Percentiles rank a stretch among this genome's conserved stretches.
Conservation (phyloP, 2,888 invertebrate species). For the Nemoura dubitans region DNA sequence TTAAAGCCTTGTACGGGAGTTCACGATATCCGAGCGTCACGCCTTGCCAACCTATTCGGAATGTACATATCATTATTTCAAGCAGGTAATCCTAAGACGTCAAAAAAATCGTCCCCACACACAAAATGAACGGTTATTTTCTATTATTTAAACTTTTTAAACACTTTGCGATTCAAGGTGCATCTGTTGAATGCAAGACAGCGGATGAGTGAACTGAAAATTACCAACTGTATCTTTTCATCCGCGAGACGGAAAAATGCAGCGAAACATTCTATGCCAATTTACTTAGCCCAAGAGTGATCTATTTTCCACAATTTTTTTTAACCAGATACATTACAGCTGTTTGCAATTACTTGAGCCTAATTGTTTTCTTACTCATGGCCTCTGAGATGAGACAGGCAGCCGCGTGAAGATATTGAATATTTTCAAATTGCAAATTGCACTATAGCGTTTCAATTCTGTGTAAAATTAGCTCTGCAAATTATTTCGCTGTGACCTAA, state of each 20-base stretch:
- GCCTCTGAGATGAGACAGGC: too few relatives aligned
- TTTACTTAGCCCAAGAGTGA: too few relatives aligned
- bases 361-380: neutral
- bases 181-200: neutral
- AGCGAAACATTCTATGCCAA: too few relatives aligned
- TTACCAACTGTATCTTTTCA: too few relatives aligned
- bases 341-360: neutral
- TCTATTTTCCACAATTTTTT: neutral
- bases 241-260: too few relatives aligned
- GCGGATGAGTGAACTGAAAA: too few relatives aligned
- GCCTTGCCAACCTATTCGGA: neutral
- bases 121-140: neutral
- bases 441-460: neutral
- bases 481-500: neutral
- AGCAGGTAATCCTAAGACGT: neutral
- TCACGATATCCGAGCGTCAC: neutral
- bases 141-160: neutral
- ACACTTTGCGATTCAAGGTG: neutral
- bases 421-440: neutral
- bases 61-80: slow-evolving; percentile 3
- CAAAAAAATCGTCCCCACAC: neutral
- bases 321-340: too few relatives aligned
- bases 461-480: neutral
- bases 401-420: neutral
- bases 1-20: neutral